Conservation (phyloP, 2,113 vertebrate species). For the Entomyzon cyanotis region DNA sequence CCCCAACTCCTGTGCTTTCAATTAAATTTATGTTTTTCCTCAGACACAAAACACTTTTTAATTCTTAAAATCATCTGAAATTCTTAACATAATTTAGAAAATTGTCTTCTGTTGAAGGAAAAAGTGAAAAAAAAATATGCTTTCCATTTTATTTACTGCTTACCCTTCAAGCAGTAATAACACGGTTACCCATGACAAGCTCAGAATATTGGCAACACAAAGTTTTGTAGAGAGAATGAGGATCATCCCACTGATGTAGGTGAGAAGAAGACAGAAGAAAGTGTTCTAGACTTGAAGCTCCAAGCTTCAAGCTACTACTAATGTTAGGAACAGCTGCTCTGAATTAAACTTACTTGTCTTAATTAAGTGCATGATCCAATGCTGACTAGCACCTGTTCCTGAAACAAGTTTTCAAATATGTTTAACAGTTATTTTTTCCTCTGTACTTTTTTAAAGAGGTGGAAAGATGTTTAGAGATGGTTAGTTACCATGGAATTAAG, state of each 20-base stretch:
- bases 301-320: not conserved
- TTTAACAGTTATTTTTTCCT: not conserved
- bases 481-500: not conserved
- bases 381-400: not conserved
- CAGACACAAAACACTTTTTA: not conserved
- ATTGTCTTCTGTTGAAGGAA: not conserved
- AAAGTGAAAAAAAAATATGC: not conserved
- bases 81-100: not conserved
- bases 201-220: not conserved
- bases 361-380: not conserved
- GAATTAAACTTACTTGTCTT: not conserved
- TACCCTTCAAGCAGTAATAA: accelerated
- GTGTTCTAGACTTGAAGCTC: not conserved
- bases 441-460: not conserved
- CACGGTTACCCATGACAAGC: not conserved
- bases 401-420: not conserved
- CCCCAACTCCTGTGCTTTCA: not conserved
- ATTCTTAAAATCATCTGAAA: not conserved
- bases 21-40: not conserved
- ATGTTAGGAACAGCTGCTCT: not conserved
- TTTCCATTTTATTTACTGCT: not conserved
- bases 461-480: not conserved
- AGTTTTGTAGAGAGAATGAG: not conserved
- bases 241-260: not conserved
- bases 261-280: not conserved